These are phyloP conservation scores for Gobionotothen gibberifrons DNA, from an alignment of 2,797 vertebrate genomes.

Conservation along the genomic window DNA sequence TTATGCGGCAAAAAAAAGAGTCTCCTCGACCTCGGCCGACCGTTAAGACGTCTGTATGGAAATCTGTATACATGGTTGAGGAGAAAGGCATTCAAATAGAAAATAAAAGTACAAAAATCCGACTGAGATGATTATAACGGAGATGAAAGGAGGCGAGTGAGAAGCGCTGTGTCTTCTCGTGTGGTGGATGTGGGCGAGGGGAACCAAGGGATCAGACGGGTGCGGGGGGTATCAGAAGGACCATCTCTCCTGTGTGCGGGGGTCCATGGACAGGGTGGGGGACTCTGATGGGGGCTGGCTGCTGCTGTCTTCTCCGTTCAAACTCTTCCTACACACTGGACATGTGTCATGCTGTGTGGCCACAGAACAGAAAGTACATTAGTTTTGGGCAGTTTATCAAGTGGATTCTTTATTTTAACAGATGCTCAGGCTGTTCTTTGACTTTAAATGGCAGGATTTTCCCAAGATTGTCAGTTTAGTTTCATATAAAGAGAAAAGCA, in stretches of 20 bases:
- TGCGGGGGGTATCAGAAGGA: constrained; percentile 89
- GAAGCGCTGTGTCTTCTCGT: constrained; percentile 55
- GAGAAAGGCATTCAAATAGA: constrained; percentile 68
- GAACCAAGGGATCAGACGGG: constrained; percentile 36
- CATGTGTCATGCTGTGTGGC: constrained; percentile 93
- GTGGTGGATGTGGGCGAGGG: constrained; percentile 48
- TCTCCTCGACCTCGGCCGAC: constrained; percentile 40
- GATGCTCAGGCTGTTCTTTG: not conserved
- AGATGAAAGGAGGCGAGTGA: constrained; percentile 56
- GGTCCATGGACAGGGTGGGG: constrained; percentile 87
- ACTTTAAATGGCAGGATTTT: not conserved
- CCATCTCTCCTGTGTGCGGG: constrained; percentile 93
- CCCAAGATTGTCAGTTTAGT: too few species aligned
- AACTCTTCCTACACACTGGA: constrained; percentile 96
- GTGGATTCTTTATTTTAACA: constrained; percentile 5
- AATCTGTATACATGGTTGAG: constrained; percentile 48
- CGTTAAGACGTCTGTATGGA: constrained; percentile 59
- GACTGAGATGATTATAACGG: constrained; percentile 68
- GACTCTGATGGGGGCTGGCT: constrained; percentile 85
- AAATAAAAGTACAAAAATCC: constrained; percentile 64
- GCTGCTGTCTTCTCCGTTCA: constrained; percentile 92
- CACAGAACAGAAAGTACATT: constrained; percentile 32
- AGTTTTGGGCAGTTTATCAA: constrained; percentile 21
- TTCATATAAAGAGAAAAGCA: too few species aligned
- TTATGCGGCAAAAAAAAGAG: constrained; percentile 46